phyloP scores from a whole-genome alignment of 2,888 invertebrate species.

The Camptogramma bilineatum region DNA sequence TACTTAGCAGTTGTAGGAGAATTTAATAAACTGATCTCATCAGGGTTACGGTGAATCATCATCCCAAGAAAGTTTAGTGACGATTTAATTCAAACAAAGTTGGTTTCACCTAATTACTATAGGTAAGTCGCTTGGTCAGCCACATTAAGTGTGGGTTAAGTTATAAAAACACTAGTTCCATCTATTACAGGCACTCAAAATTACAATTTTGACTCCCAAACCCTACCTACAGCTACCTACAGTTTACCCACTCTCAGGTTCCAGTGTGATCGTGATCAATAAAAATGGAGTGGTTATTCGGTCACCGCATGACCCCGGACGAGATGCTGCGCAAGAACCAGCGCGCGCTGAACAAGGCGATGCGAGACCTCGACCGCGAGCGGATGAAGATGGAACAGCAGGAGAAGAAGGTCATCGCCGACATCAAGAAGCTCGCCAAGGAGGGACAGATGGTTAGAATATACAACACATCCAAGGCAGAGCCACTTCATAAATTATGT shows the following conservation, averaged over 20 bases:
- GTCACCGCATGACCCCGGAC: constrained; percentile 97
- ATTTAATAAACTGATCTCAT: too few relatives aligned
- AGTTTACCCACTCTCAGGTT: background rate
- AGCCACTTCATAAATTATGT: too few relatives aligned
- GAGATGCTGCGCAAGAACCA: constrained; percentile 99
- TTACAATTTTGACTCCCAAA: too few relatives aligned
- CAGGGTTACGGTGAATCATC: too few relatives aligned
- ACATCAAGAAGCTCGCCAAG: constrained; percentile 99
- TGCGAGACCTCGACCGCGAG: constrained; percentile 98
- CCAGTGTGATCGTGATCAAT: background rate
- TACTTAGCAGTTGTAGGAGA: too few relatives aligned
- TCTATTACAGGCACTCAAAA: too few relatives aligned
- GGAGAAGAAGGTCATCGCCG: constrained; percentile 98
- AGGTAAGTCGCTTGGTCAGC: too few relatives aligned
- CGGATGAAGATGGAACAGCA: constrained; percentile 98
- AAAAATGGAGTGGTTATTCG: constrained; percentile 97
- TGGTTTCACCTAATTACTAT: too few relatives aligned
- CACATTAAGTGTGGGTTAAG: too few relatives aligned
- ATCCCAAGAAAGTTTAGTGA: too few relatives aligned
- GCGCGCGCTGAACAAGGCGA: constrained; percentile 98
- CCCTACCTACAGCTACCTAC: background rate
- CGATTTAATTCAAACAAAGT: too few relatives aligned
- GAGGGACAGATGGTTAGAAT: constrained; percentile 97
- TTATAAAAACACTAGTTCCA: too few relatives aligned
- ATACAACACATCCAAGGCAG: background rate